Evolutionary conservation across 1,140 invertebrate species (phyloP).

Genomic region (Tribolium castaneum): DNA sequence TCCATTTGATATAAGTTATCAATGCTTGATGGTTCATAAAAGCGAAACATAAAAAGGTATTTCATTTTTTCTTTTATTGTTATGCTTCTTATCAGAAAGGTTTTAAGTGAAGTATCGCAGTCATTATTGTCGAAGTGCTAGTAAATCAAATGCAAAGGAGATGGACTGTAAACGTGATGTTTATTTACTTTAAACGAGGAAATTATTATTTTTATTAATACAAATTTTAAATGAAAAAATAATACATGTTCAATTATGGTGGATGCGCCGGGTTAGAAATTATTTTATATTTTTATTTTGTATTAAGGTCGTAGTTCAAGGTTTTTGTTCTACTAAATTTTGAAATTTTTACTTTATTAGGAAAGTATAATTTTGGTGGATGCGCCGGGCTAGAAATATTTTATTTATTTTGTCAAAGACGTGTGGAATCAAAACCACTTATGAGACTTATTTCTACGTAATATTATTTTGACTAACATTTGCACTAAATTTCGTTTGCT

Average conservation of each 20-base stretch:
- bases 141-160: not conserved
- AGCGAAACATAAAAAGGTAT: conserved; percentile 4
- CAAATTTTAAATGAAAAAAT: no score
- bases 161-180: not conserved
- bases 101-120: conserved; percentile 1
- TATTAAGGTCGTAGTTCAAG: no score
- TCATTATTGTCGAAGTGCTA: not conserved
- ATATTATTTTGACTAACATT: no score
- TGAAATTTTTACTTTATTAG: no score
- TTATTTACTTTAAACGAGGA: not conserved
- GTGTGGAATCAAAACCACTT: no score
- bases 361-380: not conserved
- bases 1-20: conserved; percentile 6
- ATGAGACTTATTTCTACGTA: no score
- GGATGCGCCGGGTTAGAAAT: no score
- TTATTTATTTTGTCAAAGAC: not conserved
- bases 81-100: conserved; percentile 13
- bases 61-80: conserved; percentile 27
- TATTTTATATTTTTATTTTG: no score
- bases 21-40: conserved; percentile 22
- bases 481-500: no score
- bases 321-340: no score
- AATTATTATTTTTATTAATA: no score
- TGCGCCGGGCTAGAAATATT: not conserved
- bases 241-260: no score